Base-by-base conservation (phyloP, 1,140 invertebrate species). In the Halyomorpha halys region DNA sequence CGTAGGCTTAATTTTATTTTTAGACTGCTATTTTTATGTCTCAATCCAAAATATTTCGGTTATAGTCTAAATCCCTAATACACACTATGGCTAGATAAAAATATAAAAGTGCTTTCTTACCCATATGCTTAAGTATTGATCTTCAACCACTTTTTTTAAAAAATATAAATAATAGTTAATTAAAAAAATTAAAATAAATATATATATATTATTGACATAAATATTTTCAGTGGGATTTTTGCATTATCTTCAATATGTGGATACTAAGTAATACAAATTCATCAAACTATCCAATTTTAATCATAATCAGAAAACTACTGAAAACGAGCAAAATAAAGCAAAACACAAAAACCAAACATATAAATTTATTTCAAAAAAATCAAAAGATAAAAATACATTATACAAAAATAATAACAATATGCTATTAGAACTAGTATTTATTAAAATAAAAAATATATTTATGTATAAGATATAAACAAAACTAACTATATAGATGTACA, bases 401-500 rank as follows among this genome's bases (percentile, higher is more conserved):
- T 67, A 68, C 67, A 68, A 68, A 68, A 68, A 68, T 68, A 68
- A 65, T 68, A 68, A 68, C 67, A 66, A 68, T 61, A 62, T 39
- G 15, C 30, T 53, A 62, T 66, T 49, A 60, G 45, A 59, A 34
- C 64, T 66, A 64, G 44, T 44, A 66, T 61, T 61, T 66, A 68
- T 66, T 64, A 66, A 64, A 68, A 66, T 66, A 68, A 68, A 65
- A 65, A 62, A 65, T 62, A 65, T 62, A 51, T 39, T 39, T 63
- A 39, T 63, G 44, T 30, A 53, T 53, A 63, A 16, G 39, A 64
- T 66, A 66, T 68, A 63, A 68, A 68, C 61, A 64, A 66, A 68
- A 68, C 64, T 66, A 68, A 61, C 65, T 64, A 68, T 64, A 68
- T 66, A 68, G 27, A 68, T 62, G 59, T 67, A 65, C 61, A 65